Conservation (phyloP, 2,888 invertebrate genomes). For the Orchestes rusci region DNA sequence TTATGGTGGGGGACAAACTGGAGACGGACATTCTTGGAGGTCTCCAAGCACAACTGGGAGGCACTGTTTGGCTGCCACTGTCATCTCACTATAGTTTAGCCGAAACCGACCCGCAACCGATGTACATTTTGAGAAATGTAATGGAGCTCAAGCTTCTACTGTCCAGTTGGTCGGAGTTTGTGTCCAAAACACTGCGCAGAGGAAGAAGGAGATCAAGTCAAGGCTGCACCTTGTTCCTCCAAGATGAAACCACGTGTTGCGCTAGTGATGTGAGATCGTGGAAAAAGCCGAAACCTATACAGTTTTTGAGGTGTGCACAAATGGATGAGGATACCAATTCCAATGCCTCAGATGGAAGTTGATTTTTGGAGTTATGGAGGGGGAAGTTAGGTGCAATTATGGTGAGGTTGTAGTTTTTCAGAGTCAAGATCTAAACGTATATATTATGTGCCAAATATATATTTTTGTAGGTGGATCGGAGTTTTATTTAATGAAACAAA, state of each 20-base stretch:
- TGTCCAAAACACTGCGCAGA: too few relatives aligned
- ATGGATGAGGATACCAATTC: slow-evolving; percentile 44
- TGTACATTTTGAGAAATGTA: slow-evolving; percentile 59
- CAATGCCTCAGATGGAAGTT: slow-evolving; percentile 49
- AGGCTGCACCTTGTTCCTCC: not conserved
- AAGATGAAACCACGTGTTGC: too few relatives aligned
- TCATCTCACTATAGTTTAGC: slow-evolving; percentile 40
- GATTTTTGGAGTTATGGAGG: slow-evolving; percentile 8
- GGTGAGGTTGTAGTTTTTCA: too few relatives aligned
- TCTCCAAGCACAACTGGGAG: slow-evolving; percentile 62
- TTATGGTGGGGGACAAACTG: slow-evolving; percentile 78
- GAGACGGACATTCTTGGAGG: slow-evolving; percentile 86
- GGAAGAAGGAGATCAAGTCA: too few relatives aligned
- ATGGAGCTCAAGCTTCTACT: slow-evolving; percentile 54
- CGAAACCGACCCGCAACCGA: slow-evolving; percentile 48
- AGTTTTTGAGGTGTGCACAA: not conserved
- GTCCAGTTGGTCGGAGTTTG: not conserved
- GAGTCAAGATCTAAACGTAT: too few relatives aligned
- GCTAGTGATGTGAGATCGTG: too few relatives aligned
- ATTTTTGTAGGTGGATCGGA: too few relatives aligned
- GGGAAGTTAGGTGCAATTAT: slow-evolving; percentile 3
- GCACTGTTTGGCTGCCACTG: slow-evolving; percentile 75
- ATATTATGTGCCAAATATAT: too few relatives aligned
- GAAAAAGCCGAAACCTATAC: not conserved
- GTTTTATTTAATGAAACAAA: too few relatives aligned